phyloP scores from a whole-genome alignment of 2,113 vertebrate species.

The Syngnathus scovelli region DNA sequence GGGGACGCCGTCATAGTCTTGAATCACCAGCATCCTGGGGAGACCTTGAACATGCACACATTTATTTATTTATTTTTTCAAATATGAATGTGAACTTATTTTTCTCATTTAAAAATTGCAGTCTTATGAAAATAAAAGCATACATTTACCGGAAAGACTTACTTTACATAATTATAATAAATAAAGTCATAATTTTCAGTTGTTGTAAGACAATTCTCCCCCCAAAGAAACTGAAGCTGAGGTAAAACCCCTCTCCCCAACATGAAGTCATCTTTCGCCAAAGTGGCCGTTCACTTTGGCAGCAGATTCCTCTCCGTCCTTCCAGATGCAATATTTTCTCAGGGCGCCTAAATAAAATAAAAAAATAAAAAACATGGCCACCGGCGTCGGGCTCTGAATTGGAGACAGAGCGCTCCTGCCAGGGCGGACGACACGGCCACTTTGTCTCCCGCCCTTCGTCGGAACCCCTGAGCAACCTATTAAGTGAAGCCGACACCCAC shows the following conservation, averaged over 20 bases:
- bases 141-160: background rate
- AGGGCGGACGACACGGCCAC: slow-evolving; percentile 54
- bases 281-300: background rate
- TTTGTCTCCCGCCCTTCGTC: slow-evolving; percentile 54
- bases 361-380: slow-evolving; percentile 44
- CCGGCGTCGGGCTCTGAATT: slow-evolving; percentile 37
- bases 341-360: slow-evolving; percentile 5
- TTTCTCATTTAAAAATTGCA: background rate
- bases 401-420: slow-evolving; percentile 60
- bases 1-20: slow-evolving; percentile 80
- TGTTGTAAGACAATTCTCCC: background rate
- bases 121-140: background rate
- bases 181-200: too few species aligned
- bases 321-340: slow-evolving; percentile 32
- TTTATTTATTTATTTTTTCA: background rate
- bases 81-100: too few species aligned
- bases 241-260: background rate
- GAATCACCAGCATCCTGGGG: slow-evolving; percentile 88
- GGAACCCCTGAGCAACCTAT: slow-evolving; percentile 36
- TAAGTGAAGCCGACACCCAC: slow-evolving; percentile 43
- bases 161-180: too few species aligned
- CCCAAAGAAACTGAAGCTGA: background rate
- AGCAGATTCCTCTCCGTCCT: slow-evolving; percentile 30
- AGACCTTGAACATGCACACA: slow-evolving; percentile 70
- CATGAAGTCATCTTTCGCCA: background rate